phyloP scores from a whole-genome alignment of 2,888 invertebrate species.

The Scotopteryx bipunctaria region DNA sequence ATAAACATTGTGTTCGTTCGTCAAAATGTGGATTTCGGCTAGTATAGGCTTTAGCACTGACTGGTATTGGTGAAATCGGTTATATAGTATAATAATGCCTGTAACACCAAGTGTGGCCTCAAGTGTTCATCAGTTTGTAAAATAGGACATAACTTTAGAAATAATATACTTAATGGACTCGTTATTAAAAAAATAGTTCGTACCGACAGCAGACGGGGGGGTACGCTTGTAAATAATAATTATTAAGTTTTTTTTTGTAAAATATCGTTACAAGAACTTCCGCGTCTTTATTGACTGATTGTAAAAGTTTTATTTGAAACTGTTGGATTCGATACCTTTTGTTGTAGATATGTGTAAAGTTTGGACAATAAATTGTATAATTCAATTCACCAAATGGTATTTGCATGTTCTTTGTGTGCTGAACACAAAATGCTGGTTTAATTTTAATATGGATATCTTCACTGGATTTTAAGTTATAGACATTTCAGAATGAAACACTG shows the following conservation, averaged over 20 bases:
- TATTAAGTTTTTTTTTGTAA: conserved; percentile 76
- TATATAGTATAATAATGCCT: too few relatives aligned
- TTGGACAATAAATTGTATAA: conserved; percentile 76
- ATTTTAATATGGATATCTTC: background rate
- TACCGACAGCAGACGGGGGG: conserved; percentile 57
- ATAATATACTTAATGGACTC: conserved; percentile 34
- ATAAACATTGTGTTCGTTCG: background rate
- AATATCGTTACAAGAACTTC: conserved; percentile 60
- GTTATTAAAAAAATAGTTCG: conserved; percentile 40
- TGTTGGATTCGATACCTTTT: conserved; percentile 53
- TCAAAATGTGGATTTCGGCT: background rate
- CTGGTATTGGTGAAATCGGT: too few relatives aligned
- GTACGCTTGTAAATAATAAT: conserved; percentile 79
- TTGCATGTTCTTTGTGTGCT: conserved; percentile 30
- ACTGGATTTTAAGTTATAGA: background rate
- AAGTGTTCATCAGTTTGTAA: conserved; percentile 66
- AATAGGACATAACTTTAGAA: conserved; percentile 40
- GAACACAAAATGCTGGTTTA: conserved; percentile 17
- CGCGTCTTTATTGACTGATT: conserved; percentile 48
- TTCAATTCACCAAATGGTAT: conserved; percentile 52
- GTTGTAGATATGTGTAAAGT: conserved; percentile 75
- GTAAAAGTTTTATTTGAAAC: conserved; percentile 39
- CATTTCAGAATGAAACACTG: background rate
- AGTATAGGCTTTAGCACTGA: too few relatives aligned
- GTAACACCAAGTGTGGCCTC: conserved; percentile 56